Evolutionary conservation across 2,888 invertebrate genomes (phyloP).

Genomic region (Volucella inflata): DNA sequence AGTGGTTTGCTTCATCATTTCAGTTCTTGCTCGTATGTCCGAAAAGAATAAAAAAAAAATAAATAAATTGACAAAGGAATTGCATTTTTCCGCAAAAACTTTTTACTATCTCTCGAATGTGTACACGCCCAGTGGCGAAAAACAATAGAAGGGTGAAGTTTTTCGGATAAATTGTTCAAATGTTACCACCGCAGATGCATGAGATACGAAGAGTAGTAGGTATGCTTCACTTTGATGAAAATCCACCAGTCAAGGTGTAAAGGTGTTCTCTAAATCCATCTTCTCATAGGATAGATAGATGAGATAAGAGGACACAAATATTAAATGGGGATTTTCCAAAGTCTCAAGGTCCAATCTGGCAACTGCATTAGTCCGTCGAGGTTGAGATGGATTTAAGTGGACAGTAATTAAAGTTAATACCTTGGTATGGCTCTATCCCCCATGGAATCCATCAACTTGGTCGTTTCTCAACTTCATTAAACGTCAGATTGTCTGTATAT

Average conservation of each 20-base stretch:
- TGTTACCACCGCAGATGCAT: conserved; percentile 4
- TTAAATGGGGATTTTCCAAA: no score
- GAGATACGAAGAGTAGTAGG: background rate
- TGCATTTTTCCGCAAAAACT: conserved; percentile 31
- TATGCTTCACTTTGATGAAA: no score
- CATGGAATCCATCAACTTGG: background rate
- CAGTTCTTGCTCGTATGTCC: conserved; percentile 16
- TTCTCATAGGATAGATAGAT: no score
- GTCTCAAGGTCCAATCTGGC: no score
- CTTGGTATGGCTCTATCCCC: background rate
- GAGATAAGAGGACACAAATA: no score
- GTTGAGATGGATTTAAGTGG: background rate
- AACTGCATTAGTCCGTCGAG: no score
- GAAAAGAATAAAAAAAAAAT: no score
- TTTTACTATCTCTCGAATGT: conserved; percentile 18
- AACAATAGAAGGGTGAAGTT: conserved; percentile 28
- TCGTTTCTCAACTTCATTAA: background rate
- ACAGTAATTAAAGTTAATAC: background rate
- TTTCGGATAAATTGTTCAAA: conserved; percentile 11
- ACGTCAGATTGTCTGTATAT: background rate
- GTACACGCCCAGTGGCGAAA: conserved; percentile 16
- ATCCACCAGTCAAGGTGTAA: no score
- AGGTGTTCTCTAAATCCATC: no score
- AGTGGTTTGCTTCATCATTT: conserved; percentile 7
- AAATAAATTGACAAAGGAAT: conserved; percentile 42